Evolutionary conservation across 2,113 vertebrate species (phyloP).

Genomic region (Scophthalmus maximus): DNA sequence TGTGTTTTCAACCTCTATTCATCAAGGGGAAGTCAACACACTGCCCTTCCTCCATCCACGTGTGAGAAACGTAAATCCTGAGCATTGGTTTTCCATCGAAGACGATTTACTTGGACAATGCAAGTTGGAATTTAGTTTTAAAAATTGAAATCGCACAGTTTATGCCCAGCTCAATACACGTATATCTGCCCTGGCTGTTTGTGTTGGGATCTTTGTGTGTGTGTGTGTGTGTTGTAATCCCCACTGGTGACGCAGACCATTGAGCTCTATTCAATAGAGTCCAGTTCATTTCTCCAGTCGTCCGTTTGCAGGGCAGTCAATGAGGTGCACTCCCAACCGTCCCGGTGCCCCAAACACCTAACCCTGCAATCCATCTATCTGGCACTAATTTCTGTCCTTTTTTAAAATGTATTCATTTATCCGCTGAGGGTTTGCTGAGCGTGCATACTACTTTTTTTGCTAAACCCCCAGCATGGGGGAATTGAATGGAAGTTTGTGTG

Average conservation of each 20-base stretch:
- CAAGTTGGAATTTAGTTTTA: no score
- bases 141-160: no score
- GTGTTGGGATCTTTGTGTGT: slow-evolving; percentile 1
- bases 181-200: background rate
- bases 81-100: no score
- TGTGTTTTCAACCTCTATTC: slow-evolving; percentile 14
- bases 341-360: slow-evolving; percentile 45
- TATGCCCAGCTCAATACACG: no score
- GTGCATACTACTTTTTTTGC: slow-evolving; percentile 14
- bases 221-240: slow-evolving; percentile 20
- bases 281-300: slow-evolving; percentile 63
- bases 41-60: background rate
- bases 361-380: slow-evolving; percentile 62
- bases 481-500: no score
- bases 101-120: no score
- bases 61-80: no score
- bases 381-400: slow-evolving; percentile 15
- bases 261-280: slow-evolving; percentile 54
- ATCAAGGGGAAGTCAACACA: slow-evolving; percentile 2
- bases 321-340: slow-evolving; percentile 57
- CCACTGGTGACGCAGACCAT: slow-evolving; percentile 35
- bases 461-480: no score
- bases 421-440: slow-evolving; percentile 40
- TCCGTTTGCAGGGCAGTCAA: slow-evolving; percentile 56
- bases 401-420: no score